Conservation (phyloP, 2,797 vertebrate species). For the Ceyx erithaca region DNA sequence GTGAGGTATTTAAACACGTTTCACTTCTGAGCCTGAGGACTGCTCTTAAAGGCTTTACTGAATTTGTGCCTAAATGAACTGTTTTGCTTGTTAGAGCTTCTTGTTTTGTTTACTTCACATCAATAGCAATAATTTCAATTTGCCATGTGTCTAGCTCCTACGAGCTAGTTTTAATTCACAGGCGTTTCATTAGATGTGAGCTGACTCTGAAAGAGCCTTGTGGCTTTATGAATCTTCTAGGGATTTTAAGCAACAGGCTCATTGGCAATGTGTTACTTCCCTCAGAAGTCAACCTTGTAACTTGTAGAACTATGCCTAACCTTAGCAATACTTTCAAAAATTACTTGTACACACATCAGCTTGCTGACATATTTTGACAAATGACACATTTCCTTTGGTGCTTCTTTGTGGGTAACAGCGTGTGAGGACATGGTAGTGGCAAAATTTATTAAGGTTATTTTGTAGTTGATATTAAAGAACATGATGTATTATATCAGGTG, state of each 20-base stretch:
- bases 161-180: conserved; percentile 16
- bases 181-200: background rate
- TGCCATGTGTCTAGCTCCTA: background rate
- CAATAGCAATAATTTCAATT: background rate
- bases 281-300: conserved; percentile 69
- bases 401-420: conserved; percentile 85
- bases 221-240: conserved; percentile 18
- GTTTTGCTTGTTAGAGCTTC: background rate
- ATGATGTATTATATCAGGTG: conserved; percentile 86
- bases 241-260: conserved; percentile 32
- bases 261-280: background rate
- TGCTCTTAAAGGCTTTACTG: background rate
- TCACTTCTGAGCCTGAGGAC: background rate
- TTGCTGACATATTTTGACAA: conserved; percentile 82
- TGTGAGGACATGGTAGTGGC: conserved; percentile 81
- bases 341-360: conserved; percentile 78
- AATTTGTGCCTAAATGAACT: background rate
- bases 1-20: background rate
- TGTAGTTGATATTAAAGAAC: conserved; percentile 86
- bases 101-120: conserved; percentile 1
- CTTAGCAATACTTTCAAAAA: conserved; percentile 78
- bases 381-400: conserved; percentile 83
- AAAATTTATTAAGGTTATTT: conserved; percentile 87
- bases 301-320: conserved; percentile 73
- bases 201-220: background rate